These are phyloP conservation scores for Bos javanicus DNA, from an alignment of 2,113 vertebrate species.

Conservation along the genomic window DNA sequence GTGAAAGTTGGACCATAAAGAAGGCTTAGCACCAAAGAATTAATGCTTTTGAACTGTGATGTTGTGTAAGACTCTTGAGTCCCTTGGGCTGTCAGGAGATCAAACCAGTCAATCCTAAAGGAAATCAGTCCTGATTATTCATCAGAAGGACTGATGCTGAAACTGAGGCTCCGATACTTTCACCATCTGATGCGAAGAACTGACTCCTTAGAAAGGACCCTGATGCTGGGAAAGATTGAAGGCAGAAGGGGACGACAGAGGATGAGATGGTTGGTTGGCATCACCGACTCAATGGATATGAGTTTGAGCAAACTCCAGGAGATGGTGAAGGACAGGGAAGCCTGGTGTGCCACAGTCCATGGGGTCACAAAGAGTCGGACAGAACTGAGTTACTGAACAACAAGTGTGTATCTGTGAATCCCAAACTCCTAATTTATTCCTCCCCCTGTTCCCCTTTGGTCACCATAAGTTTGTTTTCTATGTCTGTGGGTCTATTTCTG, in stretches of 20 bases:
- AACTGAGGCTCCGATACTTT: background rate
- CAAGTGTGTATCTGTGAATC: background rate
- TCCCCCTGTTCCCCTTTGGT: background rate
- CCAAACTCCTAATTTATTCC: background rate
- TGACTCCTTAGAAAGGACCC: background rate
- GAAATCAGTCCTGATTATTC: background rate
- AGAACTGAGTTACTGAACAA: background rate
- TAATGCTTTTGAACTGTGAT: background rate
- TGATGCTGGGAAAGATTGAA: background rate
- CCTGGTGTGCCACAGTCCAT: background rate
- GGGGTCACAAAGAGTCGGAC: accelerated
- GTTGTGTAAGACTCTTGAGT: background rate
- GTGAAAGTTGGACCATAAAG: background rate
- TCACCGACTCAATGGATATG: background rate
- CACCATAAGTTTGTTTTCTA: background rate
- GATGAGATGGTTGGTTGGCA: background rate
- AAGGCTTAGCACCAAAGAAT: background rate
- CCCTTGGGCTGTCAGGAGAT: background rate
- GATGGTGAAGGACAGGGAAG: background rate
- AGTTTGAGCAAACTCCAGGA: background rate
- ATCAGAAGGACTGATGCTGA: background rate
- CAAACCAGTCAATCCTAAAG: background rate
- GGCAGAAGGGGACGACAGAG: background rate
- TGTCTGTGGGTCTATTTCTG: background rate
- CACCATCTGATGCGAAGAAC: background rate